Conservation (phyloP, 2,113 vertebrate genomes). For the Natator depressus region DNA sequence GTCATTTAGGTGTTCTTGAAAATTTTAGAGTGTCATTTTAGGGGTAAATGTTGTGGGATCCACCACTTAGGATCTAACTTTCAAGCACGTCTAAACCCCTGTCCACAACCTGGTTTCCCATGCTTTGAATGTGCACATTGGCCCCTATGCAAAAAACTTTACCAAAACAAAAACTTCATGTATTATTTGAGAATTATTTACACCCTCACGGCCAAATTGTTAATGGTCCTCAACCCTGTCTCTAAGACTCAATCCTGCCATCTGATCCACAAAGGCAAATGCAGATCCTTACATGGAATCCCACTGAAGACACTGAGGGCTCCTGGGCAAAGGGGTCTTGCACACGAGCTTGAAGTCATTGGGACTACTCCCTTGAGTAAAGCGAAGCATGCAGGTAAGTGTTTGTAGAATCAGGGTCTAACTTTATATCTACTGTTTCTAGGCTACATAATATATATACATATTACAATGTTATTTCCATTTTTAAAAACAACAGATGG, state of each 20-base stretch:
- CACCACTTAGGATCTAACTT: background rate
- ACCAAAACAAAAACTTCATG: background rate
- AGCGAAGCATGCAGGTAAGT: background rate
- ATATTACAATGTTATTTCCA: background rate
- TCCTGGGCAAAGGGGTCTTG: accelerated
- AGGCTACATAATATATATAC: background rate
- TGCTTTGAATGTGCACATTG: accelerated
- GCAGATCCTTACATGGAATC: accelerated
- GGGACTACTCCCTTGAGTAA: background rate
- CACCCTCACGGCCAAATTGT: background rate
- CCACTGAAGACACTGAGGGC: background rate
- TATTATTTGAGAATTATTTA: background rate
- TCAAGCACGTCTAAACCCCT: background rate
- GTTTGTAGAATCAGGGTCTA: background rate
- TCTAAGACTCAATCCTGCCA: background rate
- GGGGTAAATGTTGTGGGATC: background rate
- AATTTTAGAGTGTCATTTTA: background rate
- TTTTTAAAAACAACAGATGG: background rate
- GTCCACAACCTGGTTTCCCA: background rate
- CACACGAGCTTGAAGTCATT: background rate
- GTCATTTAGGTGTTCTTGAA: background rate
- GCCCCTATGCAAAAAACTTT: background rate
- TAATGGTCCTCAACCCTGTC: background rate
- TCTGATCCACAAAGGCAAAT: background rate
- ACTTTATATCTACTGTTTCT: background rate